Evolutionary conservation across 1,140 invertebrate genomes (phyloP).

Genomic region (Stenopsyche tienmushanensis): DNA sequence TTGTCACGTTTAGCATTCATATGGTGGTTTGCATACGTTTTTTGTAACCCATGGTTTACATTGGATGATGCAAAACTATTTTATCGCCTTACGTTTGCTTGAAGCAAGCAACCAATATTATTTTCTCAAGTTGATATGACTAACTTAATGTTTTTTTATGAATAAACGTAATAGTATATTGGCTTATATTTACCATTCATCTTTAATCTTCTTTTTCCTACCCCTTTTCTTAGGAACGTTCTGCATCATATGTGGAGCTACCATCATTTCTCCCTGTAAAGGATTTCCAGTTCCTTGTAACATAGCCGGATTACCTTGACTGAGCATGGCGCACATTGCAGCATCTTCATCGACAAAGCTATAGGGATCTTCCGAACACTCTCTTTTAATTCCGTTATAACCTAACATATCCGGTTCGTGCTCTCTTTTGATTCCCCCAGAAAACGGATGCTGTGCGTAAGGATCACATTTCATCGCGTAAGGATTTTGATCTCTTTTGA

Average conservation of each 20-base stretch:
- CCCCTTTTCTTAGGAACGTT: constrained; percentile 76
- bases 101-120: too few relatives aligned
- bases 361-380: constrained; percentile 72
- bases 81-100: too few relatives aligned
- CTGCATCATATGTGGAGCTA: constrained; percentile 57
- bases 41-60: too few relatives aligned
- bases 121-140: too few relatives aligned
- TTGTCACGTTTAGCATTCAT: too few relatives aligned
- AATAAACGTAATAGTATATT: constrained; percentile 29
- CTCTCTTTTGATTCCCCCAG: constrained; percentile 53
- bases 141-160: neutral
- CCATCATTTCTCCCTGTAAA: constrained; percentile 47
- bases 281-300: constrained; percentile 42
- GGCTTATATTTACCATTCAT: constrained; percentile 58
- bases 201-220: constrained; percentile 75
- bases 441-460: constrained; percentile 36
- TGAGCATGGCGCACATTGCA: constrained; percentile 58
- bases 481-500: constrained; percentile 43
- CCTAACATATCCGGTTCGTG: constrained; percentile 46
- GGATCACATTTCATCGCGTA: constrained; percentile 28
- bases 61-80: too few relatives aligned
- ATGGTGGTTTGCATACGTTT: too few relatives aligned
- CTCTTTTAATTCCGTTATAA: constrained; percentile 59
- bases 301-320: constrained; percentile 43
- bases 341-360: constrained; percentile 78